phyloP scores from a whole-genome alignment of 2,888 invertebrate species.

The Synanthedon vespiformis region DNA sequence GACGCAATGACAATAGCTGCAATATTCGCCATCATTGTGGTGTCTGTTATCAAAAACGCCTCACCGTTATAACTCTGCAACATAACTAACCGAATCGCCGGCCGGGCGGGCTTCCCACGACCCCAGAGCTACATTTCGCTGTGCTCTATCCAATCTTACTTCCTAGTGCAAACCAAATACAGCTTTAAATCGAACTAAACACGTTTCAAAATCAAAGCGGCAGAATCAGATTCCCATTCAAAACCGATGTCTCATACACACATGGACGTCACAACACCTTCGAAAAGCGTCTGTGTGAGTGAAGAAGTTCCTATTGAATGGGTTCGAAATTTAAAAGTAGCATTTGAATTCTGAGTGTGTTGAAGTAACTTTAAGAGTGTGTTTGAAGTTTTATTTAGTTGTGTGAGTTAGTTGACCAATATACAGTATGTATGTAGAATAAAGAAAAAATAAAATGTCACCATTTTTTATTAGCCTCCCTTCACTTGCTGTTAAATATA shows the following conservation, averaged over 20 bases:
- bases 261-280: constrained; percentile 43
- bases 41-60: constrained; percentile 38
- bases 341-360: constrained; percentile 1
- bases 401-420: constrained; percentile 60
- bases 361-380: not conserved
- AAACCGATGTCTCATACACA: constrained; percentile 47
- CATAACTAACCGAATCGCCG: constrained; percentile 55
- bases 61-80: constrained; percentile 39
- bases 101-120: constrained; percentile 58
- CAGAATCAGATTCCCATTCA: constrained; percentile 43
- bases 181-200: constrained; percentile 18
- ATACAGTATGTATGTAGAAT: constrained; percentile 12
- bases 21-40: constrained; percentile 1
- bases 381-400: not conserved
- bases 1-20: constrained; percentile 8
- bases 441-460: too few relatives aligned
- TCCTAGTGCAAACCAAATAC: constrained; percentile 42
- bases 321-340: constrained; percentile 3
- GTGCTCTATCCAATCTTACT: constrained; percentile 63
- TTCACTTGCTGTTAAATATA: too few relatives aligned
- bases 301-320: constrained; percentile 10
- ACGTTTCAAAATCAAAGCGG: constrained; percentile 24
- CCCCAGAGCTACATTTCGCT: constrained; percentile 57
- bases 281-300: constrained; percentile 28
- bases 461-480: too few relatives aligned